Conservation (phyloP, 1,140 invertebrate genomes). For the Coboldia fuscipes region DNA sequence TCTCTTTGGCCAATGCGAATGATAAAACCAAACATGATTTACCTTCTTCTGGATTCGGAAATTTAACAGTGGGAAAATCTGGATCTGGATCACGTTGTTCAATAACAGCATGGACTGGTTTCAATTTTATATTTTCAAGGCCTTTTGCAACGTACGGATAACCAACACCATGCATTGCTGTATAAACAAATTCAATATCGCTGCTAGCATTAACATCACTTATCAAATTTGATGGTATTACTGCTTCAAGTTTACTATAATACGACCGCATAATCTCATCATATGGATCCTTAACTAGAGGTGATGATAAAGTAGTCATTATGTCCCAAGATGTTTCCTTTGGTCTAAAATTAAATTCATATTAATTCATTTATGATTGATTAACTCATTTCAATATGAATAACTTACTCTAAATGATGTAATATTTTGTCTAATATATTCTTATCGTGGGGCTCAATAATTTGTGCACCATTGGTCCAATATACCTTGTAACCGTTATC, state of each 20-base stretch:
- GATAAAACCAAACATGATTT: slow-evolving; percentile 72
- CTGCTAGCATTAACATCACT: slow-evolving; percentile 17
- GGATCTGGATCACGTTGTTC: slow-evolving; percentile 82
- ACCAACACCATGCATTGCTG: slow-evolving; percentile 96
- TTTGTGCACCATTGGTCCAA: slow-evolving; percentile 90
- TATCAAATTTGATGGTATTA: slow-evolving; percentile 5
- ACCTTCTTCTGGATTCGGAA: slow-evolving; percentile 97
- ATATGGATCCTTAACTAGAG: slow-evolving; percentile 28
- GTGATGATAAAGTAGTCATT: slow-evolving; percentile 10
- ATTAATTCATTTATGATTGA: not conserved
- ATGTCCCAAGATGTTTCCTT: slow-evolving; percentile 43
- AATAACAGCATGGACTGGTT: slow-evolving; percentile 52
- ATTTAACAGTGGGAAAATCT: slow-evolving; percentile 80
- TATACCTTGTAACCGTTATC: slow-evolving; percentile 99
- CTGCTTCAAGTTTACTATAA: slow-evolving; percentile 5
- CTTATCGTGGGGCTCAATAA: slow-evolving; percentile 79
- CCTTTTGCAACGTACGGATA: slow-evolving; percentile 55
- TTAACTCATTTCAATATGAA: no score
- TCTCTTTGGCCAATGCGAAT: slow-evolving; percentile 57
- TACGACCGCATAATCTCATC: slow-evolving; percentile 23
- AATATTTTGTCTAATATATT: slow-evolving; percentile 65
- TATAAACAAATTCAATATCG: slow-evolving; percentile 61
- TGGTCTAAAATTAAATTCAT: slow-evolving; percentile 22
- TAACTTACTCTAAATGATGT: slow-evolving; percentile 40
- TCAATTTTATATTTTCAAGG: slow-evolving; percentile 54